phyloP scores from a whole-genome alignment of 2,797 vertebrate species.

The Taenioides sp. region DNA sequence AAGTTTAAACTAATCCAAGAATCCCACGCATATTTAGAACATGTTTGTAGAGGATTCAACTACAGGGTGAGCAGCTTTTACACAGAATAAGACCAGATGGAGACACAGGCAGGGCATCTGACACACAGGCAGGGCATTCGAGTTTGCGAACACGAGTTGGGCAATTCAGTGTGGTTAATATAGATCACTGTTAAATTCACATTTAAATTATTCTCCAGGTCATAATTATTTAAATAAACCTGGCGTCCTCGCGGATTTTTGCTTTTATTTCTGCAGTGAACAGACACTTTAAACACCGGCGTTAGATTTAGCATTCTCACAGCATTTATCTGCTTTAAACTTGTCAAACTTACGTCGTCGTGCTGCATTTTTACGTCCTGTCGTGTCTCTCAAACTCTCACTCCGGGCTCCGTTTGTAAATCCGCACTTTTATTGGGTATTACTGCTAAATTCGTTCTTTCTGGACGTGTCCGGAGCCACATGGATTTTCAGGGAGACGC shows the following conservation, averaged over 20 bases:
- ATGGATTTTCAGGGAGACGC: conserved; percentile 49
- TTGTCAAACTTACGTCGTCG: conserved; percentile 75
- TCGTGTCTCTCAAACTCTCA: not conserved
- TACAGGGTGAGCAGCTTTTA: too few relatives aligned
- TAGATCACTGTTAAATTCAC: not conserved
- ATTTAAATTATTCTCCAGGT: not conserved
- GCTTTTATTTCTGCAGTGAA: not conserved
- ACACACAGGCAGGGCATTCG: too few relatives aligned
- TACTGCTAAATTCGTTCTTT: accelerated
- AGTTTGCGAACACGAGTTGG: not conserved
- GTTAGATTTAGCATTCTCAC: conserved; percentile 39
- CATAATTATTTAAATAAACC: not conserved
- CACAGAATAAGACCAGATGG: too few relatives aligned
- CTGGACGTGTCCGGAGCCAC: conserved; percentile 26
- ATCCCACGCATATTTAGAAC: too few relatives aligned
- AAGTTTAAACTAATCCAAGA: too few relatives aligned
- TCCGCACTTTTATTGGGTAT: accelerated
- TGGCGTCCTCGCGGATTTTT: not conserved
- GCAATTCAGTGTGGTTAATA: not conserved
- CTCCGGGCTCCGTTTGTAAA: accelerated
- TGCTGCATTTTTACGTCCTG: conserved; percentile 69
- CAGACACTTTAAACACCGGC: not conserved
- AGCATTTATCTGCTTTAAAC: not conserved
- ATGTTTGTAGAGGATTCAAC: too few relatives aligned
- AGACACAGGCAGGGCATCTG: too few relatives aligned